Conservation (phyloP, 2,113 vertebrate genomes). For the Indri indri region DNA sequence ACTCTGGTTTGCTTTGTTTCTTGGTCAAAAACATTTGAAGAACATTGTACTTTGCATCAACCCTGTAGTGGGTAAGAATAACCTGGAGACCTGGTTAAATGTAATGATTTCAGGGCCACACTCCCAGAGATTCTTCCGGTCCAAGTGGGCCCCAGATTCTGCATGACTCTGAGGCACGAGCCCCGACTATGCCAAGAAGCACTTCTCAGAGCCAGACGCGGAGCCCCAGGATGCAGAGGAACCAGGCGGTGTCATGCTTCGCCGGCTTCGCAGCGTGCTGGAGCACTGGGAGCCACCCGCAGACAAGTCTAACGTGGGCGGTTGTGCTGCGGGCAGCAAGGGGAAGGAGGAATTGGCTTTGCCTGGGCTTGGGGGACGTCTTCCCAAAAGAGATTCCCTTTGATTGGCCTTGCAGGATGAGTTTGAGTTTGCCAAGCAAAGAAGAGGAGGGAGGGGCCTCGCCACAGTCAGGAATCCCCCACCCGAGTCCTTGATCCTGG, state of each 20-base stretch:
- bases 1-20: neutral
- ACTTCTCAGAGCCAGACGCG: neutral
- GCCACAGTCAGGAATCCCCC: fast-evolving
- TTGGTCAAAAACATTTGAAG: neutral
- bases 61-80: neutral
- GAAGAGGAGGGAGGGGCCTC: neutral
- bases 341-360: neutral
- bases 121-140: neutral
- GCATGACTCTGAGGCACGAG: neutral
- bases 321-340: fast-evolving
- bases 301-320: fast-evolving
- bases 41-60: neutral
- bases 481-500: fast-evolving
- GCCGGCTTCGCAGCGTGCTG: too few species aligned
- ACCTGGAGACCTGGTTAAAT: neutral
- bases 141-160: neutral
- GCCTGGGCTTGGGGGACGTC: neutral
- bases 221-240: neutral
- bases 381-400: neutral
- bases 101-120: neutral
- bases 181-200: neutral
- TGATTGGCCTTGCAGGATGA: neutral
- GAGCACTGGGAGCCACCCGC: neutral
- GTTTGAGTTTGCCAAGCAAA: neutral
- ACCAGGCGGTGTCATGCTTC: too few species aligned